These are phyloP conservation scores for Cephus pulcher DNA, from an alignment of 2,888 invertebrate genomes.

Conservation along the genomic window DNA sequence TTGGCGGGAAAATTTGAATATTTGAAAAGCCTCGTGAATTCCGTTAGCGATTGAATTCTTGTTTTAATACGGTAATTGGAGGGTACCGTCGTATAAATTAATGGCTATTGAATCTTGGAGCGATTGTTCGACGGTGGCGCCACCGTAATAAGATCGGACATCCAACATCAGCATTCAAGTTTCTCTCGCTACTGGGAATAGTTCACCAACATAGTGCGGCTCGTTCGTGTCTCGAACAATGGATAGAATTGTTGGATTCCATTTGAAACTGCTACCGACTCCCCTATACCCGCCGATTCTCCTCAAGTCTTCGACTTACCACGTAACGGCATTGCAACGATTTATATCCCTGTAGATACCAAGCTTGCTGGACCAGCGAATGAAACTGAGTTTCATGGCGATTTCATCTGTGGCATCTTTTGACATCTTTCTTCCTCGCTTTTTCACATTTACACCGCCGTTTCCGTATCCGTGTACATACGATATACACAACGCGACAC, in stretches of 20 bases:
- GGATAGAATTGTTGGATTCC: slow-evolving; percentile 55
- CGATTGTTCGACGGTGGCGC: slow-evolving; percentile 42
- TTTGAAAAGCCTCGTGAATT: too few species aligned
- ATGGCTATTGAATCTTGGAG: slow-evolving; percentile 48
- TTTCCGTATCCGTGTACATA: not conserved
- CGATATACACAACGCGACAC: too few species aligned
- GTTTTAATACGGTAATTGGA: not conserved
- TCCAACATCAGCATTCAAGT: slow-evolving; percentile 47
- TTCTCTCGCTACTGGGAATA: slow-evolving; percentile 37
- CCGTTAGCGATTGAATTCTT: too few species aligned
- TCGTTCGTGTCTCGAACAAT: slow-evolving; percentile 51
- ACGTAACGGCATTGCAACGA: not conserved
- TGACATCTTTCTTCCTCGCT: not conserved
- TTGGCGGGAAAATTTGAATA: too few species aligned
- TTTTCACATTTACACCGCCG: not conserved
- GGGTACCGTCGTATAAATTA: slow-evolving; percentile 33
- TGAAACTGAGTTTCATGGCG: slow-evolving; percentile 1
- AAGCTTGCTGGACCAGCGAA: slow-evolving; percentile 2
- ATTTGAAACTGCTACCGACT: slow-evolving; percentile 47
- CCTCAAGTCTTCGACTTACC: slow-evolving; percentile 34
- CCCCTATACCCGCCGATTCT: not conserved
- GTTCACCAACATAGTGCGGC: slow-evolving; percentile 56
- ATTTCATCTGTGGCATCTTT: not conserved
- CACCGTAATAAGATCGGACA: slow-evolving; percentile 19
- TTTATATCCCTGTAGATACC: slow-evolving; percentile 3